A percentile compares a stretch with the other conserved stretches of the same genome.
Conservation (phyloP, 1,140 invertebrate genomes). For the Pseudomyrmex gracilis region DNA sequence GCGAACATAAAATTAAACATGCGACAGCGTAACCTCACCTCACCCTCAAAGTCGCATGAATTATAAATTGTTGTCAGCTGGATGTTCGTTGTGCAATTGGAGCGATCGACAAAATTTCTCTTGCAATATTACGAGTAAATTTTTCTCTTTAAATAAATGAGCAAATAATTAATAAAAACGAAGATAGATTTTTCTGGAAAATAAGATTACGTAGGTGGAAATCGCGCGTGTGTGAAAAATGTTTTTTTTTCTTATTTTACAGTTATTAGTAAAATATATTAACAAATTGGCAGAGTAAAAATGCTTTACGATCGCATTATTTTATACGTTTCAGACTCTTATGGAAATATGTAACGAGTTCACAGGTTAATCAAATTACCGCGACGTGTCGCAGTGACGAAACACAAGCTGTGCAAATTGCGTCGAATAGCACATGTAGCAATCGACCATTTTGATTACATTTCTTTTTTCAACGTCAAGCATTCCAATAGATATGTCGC, state of each 20-base stretch:
- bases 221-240: too few relatives aligned
- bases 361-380: neutral
- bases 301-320: too few relatives aligned
- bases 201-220: too few relatives aligned
- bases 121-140: too few relatives aligned
- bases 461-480: constrained; percentile 24
- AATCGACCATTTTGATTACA: constrained; percentile 47
- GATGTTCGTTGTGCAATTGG: neutral
- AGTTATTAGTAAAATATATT: too few relatives aligned
- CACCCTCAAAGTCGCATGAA: neutral
- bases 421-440: constrained; percentile 18
- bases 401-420: constrained; percentile 21
- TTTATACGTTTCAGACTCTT: neutral
- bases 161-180: too few relatives aligned
- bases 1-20: constrained; percentile 42
- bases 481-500: constrained; percentile 52
- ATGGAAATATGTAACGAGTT: neutral
- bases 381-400: neutral
- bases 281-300: too few relatives aligned
- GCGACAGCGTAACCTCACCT: neutral
- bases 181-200: too few relatives aligned
- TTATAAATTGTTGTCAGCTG: neutral
- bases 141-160: too few relatives aligned
- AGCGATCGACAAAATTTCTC: too few relatives aligned
- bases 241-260: too few relatives aligned